phyloP scores from a whole-genome alignment of 2,113 vertebrate species.

The Cacatua alba region DNA sequence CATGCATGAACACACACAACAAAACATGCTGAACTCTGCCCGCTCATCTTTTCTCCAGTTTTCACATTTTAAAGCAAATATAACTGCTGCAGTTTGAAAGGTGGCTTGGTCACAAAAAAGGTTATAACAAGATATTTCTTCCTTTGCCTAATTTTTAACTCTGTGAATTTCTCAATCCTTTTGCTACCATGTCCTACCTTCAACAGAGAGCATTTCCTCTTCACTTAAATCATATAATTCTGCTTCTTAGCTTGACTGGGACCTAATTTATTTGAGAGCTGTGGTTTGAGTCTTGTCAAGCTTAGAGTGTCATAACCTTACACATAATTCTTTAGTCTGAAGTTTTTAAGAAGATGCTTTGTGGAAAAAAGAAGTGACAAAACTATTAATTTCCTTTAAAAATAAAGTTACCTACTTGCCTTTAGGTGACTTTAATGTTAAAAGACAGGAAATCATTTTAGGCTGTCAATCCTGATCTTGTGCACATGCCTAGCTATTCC shows the following conservation, averaged over 20 bases:
- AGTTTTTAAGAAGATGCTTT: not conserved
- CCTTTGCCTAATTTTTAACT: not conserved
- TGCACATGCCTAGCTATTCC: not conserved
- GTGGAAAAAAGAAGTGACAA: not conserved
- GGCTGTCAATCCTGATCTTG: not conserved
- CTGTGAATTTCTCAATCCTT: not conserved
- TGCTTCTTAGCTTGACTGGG: not conserved
- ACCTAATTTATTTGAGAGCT: not conserved
- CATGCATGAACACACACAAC: not conserved
- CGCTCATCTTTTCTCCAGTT: not conserved
- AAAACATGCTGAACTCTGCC: not conserved
- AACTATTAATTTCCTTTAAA: not conserved
- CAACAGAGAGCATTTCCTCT: not conserved
- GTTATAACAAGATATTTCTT: not conserved
- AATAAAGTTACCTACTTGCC: not conserved
- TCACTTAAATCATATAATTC: not conserved
- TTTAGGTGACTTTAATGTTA: not conserved
- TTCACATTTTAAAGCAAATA: not conserved
- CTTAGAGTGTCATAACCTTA: not conserved
- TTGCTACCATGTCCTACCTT: not conserved
- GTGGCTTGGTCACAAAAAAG: not conserved
- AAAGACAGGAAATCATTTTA: not conserved
- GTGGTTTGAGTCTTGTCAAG: not conserved
- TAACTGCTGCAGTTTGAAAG: not conserved
- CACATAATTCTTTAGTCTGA: fast-evolving